phyloP scores from a whole-genome alignment of 2,113 vertebrate species.

The Ageneiosus marmoratus region DNA sequence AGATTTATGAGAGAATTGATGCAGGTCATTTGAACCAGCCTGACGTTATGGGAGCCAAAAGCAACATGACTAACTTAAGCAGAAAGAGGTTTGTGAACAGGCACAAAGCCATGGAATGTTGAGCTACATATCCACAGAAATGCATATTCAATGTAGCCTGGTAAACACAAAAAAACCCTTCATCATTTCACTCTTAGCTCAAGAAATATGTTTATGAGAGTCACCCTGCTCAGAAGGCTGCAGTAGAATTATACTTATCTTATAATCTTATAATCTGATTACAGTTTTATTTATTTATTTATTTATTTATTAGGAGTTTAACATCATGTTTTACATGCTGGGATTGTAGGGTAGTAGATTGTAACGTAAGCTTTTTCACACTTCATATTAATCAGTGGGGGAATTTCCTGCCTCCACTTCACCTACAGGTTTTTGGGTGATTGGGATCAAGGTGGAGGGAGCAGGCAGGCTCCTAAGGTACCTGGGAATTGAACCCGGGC shows the following conservation, averaged over 20 bases:
- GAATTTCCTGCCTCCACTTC: too few species aligned
- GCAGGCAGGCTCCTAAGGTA: too few species aligned
- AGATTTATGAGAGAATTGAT: not conserved
- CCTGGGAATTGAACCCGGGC: too few species aligned
- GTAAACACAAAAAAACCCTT: not conserved
- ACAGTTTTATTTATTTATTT: not conserved
- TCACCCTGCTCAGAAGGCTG: not conserved
- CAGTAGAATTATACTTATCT: not conserved
- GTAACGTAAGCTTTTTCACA: too few species aligned
- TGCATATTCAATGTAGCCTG: not conserved
- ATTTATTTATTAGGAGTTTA: not conserved
- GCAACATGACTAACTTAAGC: slow-evolving; percentile 40
- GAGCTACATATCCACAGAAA: slow-evolving; percentile 35
- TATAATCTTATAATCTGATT: not conserved
- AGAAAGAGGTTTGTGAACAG: slow-evolving; percentile 15
- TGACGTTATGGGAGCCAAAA: slow-evolving; percentile 32
- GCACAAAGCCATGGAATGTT: slow-evolving; percentile 15
- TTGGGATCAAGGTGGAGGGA: too few species aligned
- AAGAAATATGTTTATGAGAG: not conserved
- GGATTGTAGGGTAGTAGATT: too few species aligned
- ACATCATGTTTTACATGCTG: too few species aligned
- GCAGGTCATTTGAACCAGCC: slow-evolving; percentile 31
- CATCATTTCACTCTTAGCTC: not conserved
- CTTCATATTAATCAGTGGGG: too few species aligned
- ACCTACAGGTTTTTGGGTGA: too few species aligned